Percentiles rank a stretch among this genome's conserved stretches.
Conservation (phyloP, 2,888 invertebrate species). For the Eupithecia centaureata region DNA sequence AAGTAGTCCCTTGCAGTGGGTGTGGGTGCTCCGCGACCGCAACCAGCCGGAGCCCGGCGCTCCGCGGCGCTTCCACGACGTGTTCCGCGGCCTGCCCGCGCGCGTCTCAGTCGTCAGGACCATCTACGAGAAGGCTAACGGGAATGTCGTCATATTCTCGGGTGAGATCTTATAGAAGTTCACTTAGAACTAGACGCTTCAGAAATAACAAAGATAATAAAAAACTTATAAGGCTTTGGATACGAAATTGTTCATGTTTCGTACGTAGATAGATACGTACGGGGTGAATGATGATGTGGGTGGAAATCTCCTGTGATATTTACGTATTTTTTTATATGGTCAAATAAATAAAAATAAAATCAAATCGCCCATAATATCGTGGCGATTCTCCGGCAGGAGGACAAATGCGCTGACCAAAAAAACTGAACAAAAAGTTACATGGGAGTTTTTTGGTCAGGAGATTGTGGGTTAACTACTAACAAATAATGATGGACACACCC, state of each 20-base stretch:
- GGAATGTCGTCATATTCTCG: slow-evolving; percentile 87
- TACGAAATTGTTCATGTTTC: no score
- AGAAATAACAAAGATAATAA: no score
- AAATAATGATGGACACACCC: no score
- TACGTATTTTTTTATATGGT: neutral
- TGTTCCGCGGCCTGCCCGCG: slow-evolving; percentile 86
- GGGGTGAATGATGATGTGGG: neutral
- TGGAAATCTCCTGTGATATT: neutral
- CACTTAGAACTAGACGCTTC: no score
- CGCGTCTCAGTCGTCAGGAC: slow-evolving; percentile 85
- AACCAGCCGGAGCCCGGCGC: slow-evolving; percentile 61
- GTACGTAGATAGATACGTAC: no score
- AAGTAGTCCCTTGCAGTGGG: slow-evolving; percentile 73
- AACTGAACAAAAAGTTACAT: no score
- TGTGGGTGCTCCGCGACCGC: slow-evolving; percentile 85
- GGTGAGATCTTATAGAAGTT: slow-evolving; percentile 65
- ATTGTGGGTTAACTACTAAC: no score
- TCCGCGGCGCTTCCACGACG: slow-evolving; percentile 78
- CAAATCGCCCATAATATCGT: no score
- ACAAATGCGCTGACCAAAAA: no score
- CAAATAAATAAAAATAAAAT: neutral
- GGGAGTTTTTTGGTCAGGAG: no score
- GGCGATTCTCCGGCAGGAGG: no score
- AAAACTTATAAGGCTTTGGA: no score
- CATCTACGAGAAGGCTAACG: slow-evolving; percentile 87